phyloP scores from a whole-genome alignment of 2,113 vertebrate species.

The Atherinomorus stipes region DNA sequence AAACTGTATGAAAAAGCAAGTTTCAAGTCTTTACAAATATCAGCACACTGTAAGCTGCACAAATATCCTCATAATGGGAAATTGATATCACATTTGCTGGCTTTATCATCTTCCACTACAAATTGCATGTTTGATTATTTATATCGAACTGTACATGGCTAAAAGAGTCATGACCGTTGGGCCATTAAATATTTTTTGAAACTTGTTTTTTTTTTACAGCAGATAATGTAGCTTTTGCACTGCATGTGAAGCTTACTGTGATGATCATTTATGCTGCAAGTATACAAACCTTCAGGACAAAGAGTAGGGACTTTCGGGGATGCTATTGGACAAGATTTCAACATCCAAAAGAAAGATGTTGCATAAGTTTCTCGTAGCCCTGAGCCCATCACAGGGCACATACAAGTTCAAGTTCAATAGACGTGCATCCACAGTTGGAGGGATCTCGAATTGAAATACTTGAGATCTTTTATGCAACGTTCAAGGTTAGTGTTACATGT shows the following conservation, averaged over 20 bases:
- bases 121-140: constrained; percentile 67
- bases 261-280: constrained; percentile 31
- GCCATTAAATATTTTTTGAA: constrained; percentile 45
- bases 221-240: constrained; percentile 45
- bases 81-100: constrained; percentile 68
- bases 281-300: constrained; percentile 44
- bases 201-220: constrained; percentile 36
- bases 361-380: constrained; percentile 72
- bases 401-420: constrained; percentile 52
- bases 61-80: constrained; percentile 51
- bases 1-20: constrained; percentile 69
- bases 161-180: constrained; percentile 38
- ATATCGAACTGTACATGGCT: constrained; percentile 71
- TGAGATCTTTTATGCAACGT: constrained; percentile 36
- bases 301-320: constrained; percentile 36
- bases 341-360: constrained; percentile 60
- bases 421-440: constrained; percentile 31
- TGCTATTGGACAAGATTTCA: constrained; percentile 31
- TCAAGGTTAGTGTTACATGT: constrained; percentile 50
- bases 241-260: constrained; percentile 48
- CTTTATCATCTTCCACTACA: constrained; percentile 62
- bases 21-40: constrained; percentile 69
- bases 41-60: constrained; percentile 69
- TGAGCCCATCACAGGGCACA: constrained; percentile 55
- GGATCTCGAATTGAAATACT: constrained; percentile 36